Percentiles rank a stretch among this genome's conserved stretches.
These are phyloP conservation scores for Bedellia somnulentella DNA, from an alignment of 2,888 invertebrate genomes.

Conservation along the genomic window DNA sequence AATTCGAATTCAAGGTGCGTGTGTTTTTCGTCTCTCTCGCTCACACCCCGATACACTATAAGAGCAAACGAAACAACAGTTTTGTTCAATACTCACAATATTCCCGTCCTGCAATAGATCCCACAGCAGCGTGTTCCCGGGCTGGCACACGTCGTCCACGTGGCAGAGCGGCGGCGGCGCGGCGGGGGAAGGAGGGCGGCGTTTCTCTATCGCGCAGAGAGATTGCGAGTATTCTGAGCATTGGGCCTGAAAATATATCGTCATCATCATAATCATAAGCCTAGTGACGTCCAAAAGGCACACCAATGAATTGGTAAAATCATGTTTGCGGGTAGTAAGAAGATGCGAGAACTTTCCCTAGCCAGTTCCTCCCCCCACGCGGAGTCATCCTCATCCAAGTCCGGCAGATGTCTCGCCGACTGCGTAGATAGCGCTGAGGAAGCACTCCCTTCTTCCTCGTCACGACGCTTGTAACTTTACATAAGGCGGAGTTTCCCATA, in stretches of 20 bases:
- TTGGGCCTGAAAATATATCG: slow-evolving; percentile 35
- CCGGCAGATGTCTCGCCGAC: slow-evolving; percentile 91
- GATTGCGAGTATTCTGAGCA: slow-evolving; percentile 35
- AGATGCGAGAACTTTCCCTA: too few species aligned
- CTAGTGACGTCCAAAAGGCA: neutral
- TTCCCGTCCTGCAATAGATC: slow-evolving; percentile 90
- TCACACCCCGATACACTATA: too few species aligned
- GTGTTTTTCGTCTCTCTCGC: too few species aligned
- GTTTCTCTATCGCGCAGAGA: too few species aligned
- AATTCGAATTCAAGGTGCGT: too few species aligned
- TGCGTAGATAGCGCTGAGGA: slow-evolving; percentile 95
- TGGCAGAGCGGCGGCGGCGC: slow-evolving; percentile 33
- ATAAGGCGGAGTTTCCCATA: slow-evolving; percentile 62
- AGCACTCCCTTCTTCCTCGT: slow-evolving; percentile 83
- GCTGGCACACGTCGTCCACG: slow-evolving; percentile 80
- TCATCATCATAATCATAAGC: too few species aligned
- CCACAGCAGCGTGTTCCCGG: slow-evolving; percentile 92
- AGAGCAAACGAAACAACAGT: too few species aligned
- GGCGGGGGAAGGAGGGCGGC: slow-evolving; percentile 14
- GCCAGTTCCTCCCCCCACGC: slow-evolving; percentile 85
- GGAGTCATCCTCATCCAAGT: slow-evolving; percentile 87
- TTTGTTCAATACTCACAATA: slow-evolving; percentile 66
- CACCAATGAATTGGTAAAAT: too few species aligned
- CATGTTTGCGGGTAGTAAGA: too few species aligned
- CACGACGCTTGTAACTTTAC: slow-evolving; percentile 51